phyloP scores from a whole-genome alignment of 2,113 vertebrate genomes.

The zebrafish (Danio rerio) region GRCz12tu NC_133179.1:10461001-10461500 shows the following conservation, averaged over 20 bases:
- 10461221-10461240: conserved; percentile 34
- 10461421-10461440: background rate
- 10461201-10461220: conserved; percentile 41
- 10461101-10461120: background rate
- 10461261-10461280: conserved; percentile 43
- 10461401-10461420: conserved; percentile 44
- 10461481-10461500: conserved; percentile 12
- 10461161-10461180: background rate
- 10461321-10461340: conserved; percentile 39
- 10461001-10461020: background rate
- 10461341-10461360: conserved; percentile 15
- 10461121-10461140: background rate
- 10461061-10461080: background rate
- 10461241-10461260: conserved; percentile 42
- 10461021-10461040: conserved; percentile 10
- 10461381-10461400: conserved; percentile 26
- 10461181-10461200: background rate
- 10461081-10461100: background rate
- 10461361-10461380: background rate
- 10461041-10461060: background rate
- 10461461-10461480: background rate
- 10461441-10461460: background rate
- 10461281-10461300: conserved; percentile 43
- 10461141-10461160: background rate
- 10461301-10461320: conserved; percentile 49